A percentile compares a stretch with the other conserved stretches of the same genome.
Conservation (phyloP, 2,888 invertebrate species). For the Bibio marci region DNA sequence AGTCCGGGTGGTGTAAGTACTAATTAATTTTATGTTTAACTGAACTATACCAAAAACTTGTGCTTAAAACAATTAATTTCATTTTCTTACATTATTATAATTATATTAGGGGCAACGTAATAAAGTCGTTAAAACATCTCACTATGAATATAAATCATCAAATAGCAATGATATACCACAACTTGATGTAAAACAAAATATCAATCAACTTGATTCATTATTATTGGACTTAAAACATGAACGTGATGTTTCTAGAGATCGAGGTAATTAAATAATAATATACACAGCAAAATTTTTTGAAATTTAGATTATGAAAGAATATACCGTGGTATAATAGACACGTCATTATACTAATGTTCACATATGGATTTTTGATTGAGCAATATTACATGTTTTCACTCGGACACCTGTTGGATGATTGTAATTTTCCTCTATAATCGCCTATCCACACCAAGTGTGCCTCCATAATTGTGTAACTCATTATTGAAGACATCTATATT, state of each 20-base stretch:
- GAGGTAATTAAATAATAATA: too few species aligned
- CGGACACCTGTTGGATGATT: too few species aligned
- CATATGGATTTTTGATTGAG: too few species aligned
- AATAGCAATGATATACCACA: background rate
- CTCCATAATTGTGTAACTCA: too few species aligned
- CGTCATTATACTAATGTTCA: too few species aligned
- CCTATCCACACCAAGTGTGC: too few species aligned
- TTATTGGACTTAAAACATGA: slow-evolving; percentile 50
- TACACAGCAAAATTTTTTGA: too few species aligned
- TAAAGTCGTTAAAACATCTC: background rate
- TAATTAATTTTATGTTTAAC: background rate
- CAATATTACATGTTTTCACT: too few species aligned
- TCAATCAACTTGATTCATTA: slow-evolving; percentile 57
- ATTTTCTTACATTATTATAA: background rate
- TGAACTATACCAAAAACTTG: background rate
- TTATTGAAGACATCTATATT: too few species aligned
- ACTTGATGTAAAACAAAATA: slow-evolving; percentile 34
- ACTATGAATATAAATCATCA: background rate
- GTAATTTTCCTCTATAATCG: too few species aligned
- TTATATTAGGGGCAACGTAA: background rate
- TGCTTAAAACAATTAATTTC: background rate
- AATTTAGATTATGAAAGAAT: too few species aligned
- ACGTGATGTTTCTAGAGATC: slow-evolving; percentile 22
- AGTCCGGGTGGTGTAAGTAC: slow-evolving; percentile 9
- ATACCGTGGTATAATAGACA: too few species aligned